Evolutionary conservation across 1,140 invertebrate genomes (phyloP).

Genomic region (Triops cancriformis): DNA sequence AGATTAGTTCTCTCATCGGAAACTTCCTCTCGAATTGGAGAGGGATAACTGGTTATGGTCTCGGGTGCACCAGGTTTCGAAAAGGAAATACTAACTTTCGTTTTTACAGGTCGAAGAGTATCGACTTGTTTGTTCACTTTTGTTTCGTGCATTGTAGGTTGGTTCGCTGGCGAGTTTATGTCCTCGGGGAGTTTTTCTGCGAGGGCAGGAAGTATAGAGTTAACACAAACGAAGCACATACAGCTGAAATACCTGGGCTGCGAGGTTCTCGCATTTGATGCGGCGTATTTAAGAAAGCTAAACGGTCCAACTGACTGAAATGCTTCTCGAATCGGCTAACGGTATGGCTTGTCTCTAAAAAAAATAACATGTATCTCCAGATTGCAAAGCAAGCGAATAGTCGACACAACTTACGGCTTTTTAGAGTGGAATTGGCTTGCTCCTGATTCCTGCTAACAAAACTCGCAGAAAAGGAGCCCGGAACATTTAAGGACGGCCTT

Average conservation of each 20-base stretch:
- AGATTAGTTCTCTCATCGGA: too few relatives aligned
- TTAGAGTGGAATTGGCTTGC: neutral
- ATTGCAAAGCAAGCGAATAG: too few relatives aligned
- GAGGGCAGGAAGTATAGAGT: neutral
- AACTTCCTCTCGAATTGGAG: too few relatives aligned
- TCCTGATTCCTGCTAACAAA: neutral
- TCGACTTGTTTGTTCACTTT: too few relatives aligned
- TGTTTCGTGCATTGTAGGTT: too few relatives aligned
- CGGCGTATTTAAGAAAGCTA: neutral
- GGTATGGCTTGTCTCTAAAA: neutral
- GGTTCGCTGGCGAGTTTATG: too few relatives aligned
- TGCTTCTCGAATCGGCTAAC: neutral
- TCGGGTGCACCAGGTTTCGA: too few relatives aligned
- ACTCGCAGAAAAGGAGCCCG: neutral
- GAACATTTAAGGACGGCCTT: neutral
- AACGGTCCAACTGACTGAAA: neutral
- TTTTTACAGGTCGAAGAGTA: too few relatives aligned
- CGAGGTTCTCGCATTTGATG: neutral
- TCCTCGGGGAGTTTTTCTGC: neutral
- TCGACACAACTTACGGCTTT: neutral
- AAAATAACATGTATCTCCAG: too few relatives aligned
- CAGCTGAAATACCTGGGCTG: neutral
- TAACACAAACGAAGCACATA: neutral
- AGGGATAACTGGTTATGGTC: too few relatives aligned
- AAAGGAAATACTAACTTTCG: too few relatives aligned